These are phyloP conservation scores for Sebastes vulpes DNA, from an alignment of 2,797 vertebrate species.

Conservation along the genomic window DNA sequence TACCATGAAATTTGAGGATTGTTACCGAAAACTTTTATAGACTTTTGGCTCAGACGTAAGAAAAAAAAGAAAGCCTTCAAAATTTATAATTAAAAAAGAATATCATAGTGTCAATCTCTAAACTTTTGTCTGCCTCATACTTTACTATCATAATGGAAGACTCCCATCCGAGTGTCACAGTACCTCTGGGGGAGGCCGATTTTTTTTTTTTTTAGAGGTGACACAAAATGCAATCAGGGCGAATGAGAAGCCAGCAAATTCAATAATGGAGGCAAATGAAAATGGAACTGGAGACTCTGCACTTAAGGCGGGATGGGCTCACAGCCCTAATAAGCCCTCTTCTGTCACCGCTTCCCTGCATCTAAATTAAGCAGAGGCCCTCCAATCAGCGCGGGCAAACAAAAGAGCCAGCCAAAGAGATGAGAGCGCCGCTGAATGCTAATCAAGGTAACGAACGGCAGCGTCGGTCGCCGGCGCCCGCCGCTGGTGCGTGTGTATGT, in stretches of 20 bases:
- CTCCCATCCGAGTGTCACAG: conserved; percentile 24
- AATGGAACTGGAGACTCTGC: conserved; percentile 77
- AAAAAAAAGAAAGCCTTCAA: neutral
- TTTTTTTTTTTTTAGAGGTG: conserved; percentile 70
- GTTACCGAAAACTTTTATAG: neutral
- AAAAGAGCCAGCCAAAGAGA: conserved; percentile 73
- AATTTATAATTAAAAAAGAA: neutral
- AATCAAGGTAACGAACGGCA: conserved; percentile 47
- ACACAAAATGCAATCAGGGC: conserved; percentile 82
- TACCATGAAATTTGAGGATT: too few relatives aligned
- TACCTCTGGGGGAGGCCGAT: neutral
- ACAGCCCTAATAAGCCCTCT: conserved; percentile 75
- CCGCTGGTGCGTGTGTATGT: neutral
- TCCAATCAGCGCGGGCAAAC: conserved; percentile 80
- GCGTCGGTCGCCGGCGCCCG: neutral
- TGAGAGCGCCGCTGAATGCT: conserved; percentile 51
- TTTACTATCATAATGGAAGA: conserved; percentile 17
- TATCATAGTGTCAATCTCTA: neutral
- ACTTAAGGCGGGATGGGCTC: conserved; percentile 77
- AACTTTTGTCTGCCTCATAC: conserved; percentile 43
- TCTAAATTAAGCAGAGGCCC: conserved; percentile 75
- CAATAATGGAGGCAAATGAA: conserved; percentile 83
- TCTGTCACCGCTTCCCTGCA: conserved; percentile 79
- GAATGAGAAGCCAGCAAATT: conserved; percentile 79
- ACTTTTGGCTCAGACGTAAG: neutral